A percentile compares a stretch with the other conserved stretches of the same genome.
phyloP scores from a whole-genome alignment of 2,888 invertebrate genomes.

The Diarsia mendica region DNA sequence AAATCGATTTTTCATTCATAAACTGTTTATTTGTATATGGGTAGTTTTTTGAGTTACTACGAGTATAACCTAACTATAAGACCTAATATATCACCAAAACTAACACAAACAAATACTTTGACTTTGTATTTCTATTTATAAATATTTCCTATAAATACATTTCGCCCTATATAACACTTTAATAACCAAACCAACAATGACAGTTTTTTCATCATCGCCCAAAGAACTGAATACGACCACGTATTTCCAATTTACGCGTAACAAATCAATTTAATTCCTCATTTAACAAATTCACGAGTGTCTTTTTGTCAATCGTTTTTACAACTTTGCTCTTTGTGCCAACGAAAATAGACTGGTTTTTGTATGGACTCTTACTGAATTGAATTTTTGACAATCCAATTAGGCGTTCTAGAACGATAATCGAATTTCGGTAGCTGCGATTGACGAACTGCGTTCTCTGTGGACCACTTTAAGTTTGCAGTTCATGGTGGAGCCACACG shows the following conservation, averaged over 20 bases:
- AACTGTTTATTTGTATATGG: too few relatives aligned
- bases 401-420: constrained; percentile 27
- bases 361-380: constrained; percentile 16
- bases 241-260: constrained; percentile 51
- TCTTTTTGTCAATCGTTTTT: constrained; percentile 41
- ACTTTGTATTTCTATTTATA: background rate
- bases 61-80: too few relatives aligned
- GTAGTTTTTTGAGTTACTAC: too few relatives aligned
- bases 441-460: background rate
- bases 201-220: background rate
- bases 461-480: too few relatives aligned
- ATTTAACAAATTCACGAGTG: constrained; percentile 53
- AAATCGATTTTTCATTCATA: too few relatives aligned
- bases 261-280: constrained; percentile 50
- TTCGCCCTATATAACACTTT: background rate
- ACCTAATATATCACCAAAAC: too few relatives aligned
- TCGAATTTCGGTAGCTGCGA: constrained; percentile 17
- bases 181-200: constrained; percentile 40
- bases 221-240: constrained; percentile 37
- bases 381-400: constrained; percentile 43
- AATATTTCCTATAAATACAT: background rate
- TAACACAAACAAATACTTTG: too few relatives aligned
- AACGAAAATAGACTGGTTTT: constrained; percentile 38
- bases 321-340: constrained; percentile 17
- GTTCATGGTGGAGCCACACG: too few relatives aligned